Conservation (phyloP, 2,797 vertebrate genomes). For the Microhierax caerulescens region DNA sequence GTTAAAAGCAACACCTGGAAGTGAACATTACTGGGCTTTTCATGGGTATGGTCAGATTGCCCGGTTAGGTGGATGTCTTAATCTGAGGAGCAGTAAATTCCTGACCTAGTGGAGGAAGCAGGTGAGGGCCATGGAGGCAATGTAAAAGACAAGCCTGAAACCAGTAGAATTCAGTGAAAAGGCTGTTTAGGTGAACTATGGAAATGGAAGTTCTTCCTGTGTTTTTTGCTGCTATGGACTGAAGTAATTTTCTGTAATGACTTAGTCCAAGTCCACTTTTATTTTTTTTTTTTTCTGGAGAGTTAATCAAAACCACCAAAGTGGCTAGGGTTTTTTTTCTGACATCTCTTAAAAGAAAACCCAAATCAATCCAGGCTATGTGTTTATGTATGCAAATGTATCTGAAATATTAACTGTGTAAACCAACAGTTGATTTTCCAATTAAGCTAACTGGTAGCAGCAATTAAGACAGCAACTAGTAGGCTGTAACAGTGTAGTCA, state of each 20-base stretch:
- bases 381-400: neutral
- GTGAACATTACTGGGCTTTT: neutral
- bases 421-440: neutral
- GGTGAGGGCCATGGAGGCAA: neutral
- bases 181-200: neutral
- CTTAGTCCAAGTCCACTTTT: neutral
- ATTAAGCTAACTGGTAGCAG: neutral
- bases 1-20: neutral
- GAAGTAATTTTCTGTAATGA: neutral
- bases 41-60: neutral
- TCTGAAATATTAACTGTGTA: neutral
- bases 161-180: neutral
- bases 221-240: neutral
- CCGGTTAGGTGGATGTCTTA: neutral
- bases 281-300: neutral
- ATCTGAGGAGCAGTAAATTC: neutral
- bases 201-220: neutral
- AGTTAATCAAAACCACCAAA: neutral
- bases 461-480: neutral
- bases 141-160: neutral
- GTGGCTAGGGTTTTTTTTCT: neutral
- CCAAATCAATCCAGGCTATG: neutral
- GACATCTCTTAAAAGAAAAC: neutral
- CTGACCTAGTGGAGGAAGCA: neutral
- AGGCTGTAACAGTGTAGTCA: neutral